phyloP scores from a whole-genome alignment of 2,888 invertebrate genomes.

The Acrobasis consociella region DNA sequence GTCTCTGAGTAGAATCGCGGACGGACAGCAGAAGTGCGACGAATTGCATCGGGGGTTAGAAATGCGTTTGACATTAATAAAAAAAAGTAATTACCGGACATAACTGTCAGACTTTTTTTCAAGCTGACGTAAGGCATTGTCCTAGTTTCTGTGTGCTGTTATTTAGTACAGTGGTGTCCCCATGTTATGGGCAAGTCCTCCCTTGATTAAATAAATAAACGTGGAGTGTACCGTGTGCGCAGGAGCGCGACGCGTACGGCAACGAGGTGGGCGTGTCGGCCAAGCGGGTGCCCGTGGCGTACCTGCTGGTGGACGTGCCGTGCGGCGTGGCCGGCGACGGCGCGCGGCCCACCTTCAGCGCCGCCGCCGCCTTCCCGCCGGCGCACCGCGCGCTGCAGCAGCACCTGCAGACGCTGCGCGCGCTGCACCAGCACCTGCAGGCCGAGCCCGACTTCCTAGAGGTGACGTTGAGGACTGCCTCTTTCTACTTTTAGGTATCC shows the following conservation, averaged over 20 bases:
- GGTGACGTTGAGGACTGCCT: conserved; percentile 28
- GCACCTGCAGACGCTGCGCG: conserved; percentile 59
- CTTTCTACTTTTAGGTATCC: too few relatives aligned
- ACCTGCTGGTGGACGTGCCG: conserved; percentile 97
- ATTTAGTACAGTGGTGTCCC: not conserved
- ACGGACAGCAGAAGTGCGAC: too few relatives aligned
- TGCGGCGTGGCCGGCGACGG: conserved; percentile 90
- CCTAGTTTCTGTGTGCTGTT: too few relatives aligned
- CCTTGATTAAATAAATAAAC: too few relatives aligned
- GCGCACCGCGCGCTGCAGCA: conserved; percentile 58
- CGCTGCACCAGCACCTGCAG: conserved; percentile 61
- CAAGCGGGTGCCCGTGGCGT: conserved; percentile 98
- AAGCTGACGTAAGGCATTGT: too few relatives aligned
- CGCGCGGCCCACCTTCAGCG: conserved; percentile 45
- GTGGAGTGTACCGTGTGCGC: conserved; percentile 30
- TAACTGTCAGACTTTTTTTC: too few relatives aligned
- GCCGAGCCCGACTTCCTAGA: conserved; percentile 83
- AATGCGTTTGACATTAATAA: too few relatives aligned
- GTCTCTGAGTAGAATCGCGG: too few relatives aligned
- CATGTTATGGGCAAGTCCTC: too few relatives aligned
- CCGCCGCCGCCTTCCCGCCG: conserved; percentile 58
- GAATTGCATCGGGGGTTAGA: too few relatives aligned
- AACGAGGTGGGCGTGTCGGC: conserved; percentile 97
- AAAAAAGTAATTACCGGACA: too few relatives aligned
- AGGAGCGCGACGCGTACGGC: conserved; percentile 98